Evolutionary conservation across 1,140 invertebrate species (phyloP).

Genomic region (Steinernema khuongi): DNA sequence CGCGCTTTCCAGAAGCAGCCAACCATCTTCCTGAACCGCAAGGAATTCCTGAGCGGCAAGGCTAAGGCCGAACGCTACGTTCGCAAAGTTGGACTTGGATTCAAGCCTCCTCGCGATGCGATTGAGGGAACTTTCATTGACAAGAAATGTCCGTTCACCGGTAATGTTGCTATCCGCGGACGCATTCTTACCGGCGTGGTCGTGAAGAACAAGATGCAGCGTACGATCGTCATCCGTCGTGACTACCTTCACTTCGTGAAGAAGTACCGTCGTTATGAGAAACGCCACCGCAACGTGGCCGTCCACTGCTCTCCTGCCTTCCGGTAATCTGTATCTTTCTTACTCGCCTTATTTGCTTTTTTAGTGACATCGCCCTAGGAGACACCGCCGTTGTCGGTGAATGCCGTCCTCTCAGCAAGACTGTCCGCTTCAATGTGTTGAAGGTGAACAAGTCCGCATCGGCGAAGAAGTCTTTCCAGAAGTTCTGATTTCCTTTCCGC

Average conservation of each 20-base stretch:
- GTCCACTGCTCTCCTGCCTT: conserved; percentile 98
- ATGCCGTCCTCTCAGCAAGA: conserved; percentile 92
- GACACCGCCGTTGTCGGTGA: conserved; percentile 96
- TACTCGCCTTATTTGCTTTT: conserved; percentile 46
- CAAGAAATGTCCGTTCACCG: conserved; percentile 99
- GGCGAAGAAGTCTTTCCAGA: conserved; percentile 70
- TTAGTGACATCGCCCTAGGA: conserved; percentile 86
- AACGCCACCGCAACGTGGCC: conserved; percentile 96
- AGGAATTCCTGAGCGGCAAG: conserved; percentile 62
- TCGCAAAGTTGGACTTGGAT: conserved; percentile 90
- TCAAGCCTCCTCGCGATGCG: conserved; percentile 97
- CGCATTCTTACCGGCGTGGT: conserved; percentile 92
- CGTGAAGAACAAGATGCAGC: conserved; percentile 96
- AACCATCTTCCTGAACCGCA: conserved; percentile 88
- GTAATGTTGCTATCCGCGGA: conserved; percentile 92
- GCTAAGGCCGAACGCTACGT: conserved; percentile 76
- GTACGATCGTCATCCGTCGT: conserved; percentile 92
- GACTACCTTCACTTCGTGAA: conserved; percentile 96
- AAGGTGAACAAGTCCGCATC: conserved; percentile 89
- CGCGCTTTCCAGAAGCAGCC: conserved; percentile 92
- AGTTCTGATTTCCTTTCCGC: conserved; percentile 63
- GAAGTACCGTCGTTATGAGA: conserved; percentile 98
- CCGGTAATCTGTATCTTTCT: conserved; percentile 68
- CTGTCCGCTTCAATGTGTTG: conserved; percentile 91
- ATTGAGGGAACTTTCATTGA: conserved; percentile 97